Evolutionary conservation across 2,113 vertebrate species (phyloP).

Genomic region (Daboia siamensis): DNA sequence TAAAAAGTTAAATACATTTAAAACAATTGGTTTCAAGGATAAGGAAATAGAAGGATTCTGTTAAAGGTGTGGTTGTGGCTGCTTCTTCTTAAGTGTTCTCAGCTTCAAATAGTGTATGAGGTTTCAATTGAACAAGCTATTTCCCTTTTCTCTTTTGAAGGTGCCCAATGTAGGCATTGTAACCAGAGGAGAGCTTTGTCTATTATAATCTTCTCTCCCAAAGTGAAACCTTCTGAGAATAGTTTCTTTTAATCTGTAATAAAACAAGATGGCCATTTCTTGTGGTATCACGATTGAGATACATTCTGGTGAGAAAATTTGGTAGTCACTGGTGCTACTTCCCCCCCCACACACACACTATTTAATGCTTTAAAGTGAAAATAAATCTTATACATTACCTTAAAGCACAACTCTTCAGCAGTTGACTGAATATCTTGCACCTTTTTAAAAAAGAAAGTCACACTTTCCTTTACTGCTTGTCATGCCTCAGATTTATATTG

Average conservation of each 20-base stretch:
- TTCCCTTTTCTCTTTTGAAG: too few species aligned
- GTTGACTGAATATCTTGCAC: neutral
- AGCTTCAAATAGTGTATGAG: neutral
- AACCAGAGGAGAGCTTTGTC: neutral
- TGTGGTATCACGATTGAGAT: neutral
- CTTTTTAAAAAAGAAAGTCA: neutral
- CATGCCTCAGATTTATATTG: neutral
- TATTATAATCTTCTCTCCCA: neutral
- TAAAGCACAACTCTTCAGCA: neutral
- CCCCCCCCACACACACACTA: neutral
- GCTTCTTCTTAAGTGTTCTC: neutral
- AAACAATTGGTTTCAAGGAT: neutral
- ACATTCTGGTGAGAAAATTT: neutral
- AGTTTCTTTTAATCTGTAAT: neutral
- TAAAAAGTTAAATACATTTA: neutral
- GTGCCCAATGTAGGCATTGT: too few species aligned
- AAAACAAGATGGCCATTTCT: neutral
- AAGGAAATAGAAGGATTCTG: neutral
- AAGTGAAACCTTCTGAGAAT: neutral
- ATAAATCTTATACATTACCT: neutral
- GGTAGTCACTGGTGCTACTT: neutral
- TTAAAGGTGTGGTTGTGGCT: neutral
- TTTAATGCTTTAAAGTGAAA: neutral
- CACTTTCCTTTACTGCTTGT: neutral
- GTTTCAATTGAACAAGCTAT: too few species aligned